phyloP scores from a whole-genome alignment of 2,888 invertebrate species.

The Clusia tigrina region DNA sequence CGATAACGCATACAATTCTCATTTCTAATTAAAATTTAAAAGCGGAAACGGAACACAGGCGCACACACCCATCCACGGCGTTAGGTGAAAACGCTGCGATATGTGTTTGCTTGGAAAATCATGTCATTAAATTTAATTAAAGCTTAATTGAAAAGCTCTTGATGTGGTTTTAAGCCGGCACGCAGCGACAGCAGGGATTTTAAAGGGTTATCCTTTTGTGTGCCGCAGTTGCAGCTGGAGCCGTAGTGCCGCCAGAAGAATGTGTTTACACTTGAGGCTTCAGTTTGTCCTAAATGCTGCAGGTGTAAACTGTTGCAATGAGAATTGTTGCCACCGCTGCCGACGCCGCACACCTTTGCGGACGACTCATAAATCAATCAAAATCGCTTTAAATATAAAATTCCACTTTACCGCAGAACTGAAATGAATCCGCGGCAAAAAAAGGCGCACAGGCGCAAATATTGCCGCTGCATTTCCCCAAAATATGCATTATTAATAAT shows the following conservation, averaged over 20 bases:
- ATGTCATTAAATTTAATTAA: slow-evolving; percentile 46
- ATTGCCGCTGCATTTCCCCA: slow-evolving; percentile 11
- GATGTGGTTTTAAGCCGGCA: slow-evolving; percentile 13
- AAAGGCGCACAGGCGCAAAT: neutral
- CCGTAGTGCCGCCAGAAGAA: neutral
- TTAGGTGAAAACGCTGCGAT: neutral
- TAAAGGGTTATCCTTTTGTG: neutral
- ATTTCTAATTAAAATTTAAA: slow-evolving; percentile 18
- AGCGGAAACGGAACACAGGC: slow-evolving; percentile 7
- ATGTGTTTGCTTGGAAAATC: slow-evolving; percentile 32
- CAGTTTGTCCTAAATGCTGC: neutral
- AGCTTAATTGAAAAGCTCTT: slow-evolving; percentile 44
- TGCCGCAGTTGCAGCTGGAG: neutral
- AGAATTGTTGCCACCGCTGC: too few species aligned
- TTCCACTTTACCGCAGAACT: neutral
- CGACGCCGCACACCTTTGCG: too few species aligned
- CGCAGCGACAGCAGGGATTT: neutral
- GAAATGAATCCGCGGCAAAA: neutral
- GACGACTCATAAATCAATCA: neutral
- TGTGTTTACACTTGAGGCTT: neutral
- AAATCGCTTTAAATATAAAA: neutral
- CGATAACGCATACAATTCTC: neutral
- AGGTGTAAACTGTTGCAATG: neutral
- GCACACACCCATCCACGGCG: neutral
- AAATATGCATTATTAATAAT: slow-evolving; percentile 31